These are phyloP conservation scores for Dione vanillae DNA, from an alignment of 2,888 invertebrate species.

Conservation along the genomic window DNA sequence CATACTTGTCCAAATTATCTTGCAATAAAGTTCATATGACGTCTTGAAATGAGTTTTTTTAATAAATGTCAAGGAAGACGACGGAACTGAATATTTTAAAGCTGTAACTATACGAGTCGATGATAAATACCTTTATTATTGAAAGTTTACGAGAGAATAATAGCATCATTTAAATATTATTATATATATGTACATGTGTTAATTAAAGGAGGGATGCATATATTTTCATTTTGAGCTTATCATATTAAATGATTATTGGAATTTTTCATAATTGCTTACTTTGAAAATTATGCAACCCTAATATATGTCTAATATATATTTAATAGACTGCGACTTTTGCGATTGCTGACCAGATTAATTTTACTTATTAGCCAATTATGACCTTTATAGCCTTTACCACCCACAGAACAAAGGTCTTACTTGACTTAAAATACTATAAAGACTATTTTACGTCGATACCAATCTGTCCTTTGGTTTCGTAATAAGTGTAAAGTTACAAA, in stretches of 20 bases:
- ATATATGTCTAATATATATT: constrained; percentile 23
- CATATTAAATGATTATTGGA: neutral
- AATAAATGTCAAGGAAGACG: constrained; percentile 52
- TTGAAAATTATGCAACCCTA: constrained; percentile 31
- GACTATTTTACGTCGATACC: constrained; percentile 57
- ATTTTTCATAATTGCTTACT: neutral
- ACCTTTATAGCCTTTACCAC: constrained; percentile 54
- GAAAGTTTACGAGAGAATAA: constrained; percentile 8
- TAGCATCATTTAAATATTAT: constrained; percentile 3
- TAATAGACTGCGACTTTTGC: constrained; percentile 29
- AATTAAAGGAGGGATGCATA: neutral
- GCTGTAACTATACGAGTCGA: constrained; percentile 25
- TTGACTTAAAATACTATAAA: constrained; percentile 47
- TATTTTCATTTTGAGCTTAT: neutral
- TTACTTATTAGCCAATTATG: constrained; percentile 51
- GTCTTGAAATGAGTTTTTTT: constrained; percentile 42
- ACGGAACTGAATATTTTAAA: constrained; percentile 33
- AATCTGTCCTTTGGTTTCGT: constrained; percentile 57
- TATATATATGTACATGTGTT: neutral
- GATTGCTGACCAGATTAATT: constrained; percentile 49
- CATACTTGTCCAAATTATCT: constrained; percentile 50
- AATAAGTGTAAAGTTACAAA: constrained; percentile 67
- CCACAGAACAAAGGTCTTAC: constrained; percentile 51
- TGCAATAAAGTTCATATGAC: constrained; percentile 47
- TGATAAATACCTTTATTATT: constrained; percentile 25